A percentile compares a stretch with the other conserved stretches of the same genome.
Evolutionary conservation across 2,113 vertebrate genomes (phyloP).

Genomic region (Lipotes vexillifer): DNA sequence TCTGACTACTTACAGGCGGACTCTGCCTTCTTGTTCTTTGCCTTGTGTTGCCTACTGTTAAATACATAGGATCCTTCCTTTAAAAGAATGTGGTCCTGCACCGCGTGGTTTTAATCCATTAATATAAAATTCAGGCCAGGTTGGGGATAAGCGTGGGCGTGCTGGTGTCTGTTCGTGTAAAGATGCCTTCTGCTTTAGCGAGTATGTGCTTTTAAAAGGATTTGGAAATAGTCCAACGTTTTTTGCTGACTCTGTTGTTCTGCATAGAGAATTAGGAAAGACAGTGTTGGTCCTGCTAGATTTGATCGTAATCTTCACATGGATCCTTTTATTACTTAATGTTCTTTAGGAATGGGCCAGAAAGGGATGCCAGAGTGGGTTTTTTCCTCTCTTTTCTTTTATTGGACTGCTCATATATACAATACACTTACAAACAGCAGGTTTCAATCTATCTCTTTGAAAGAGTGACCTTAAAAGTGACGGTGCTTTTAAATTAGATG

Average conservation of each 20-base stretch:
- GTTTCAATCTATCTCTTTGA: slow-evolving; percentile 57
- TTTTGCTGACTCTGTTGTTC: slow-evolving; percentile 63
- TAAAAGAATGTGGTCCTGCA: neutral
- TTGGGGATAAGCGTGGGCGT: neutral
- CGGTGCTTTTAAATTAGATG: slow-evolving; percentile 58
- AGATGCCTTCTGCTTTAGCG: slow-evolving; percentile 54
- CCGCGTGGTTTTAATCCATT: slow-evolving; percentile 39
- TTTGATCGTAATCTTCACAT: slow-evolving; percentile 76
- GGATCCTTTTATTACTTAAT: slow-evolving; percentile 71
- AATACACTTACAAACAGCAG: slow-evolving; percentile 63
- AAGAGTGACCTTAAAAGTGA: slow-evolving; percentile 46
- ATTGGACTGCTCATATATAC: slow-evolving; percentile 42
- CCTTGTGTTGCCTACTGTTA: neutral
- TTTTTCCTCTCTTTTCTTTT: slow-evolving; percentile 16
- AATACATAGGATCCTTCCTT: neutral
- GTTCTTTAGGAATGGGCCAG: slow-evolving; percentile 55
- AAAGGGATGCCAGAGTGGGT: slow-evolving; percentile 63
- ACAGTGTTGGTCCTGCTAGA: slow-evolving; percentile 60
- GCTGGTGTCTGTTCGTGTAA: slow-evolving; percentile 6
- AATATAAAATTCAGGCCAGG: slow-evolving; percentile 52
- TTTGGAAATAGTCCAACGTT: slow-evolving; percentile 65
- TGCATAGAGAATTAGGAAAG: slow-evolving; percentile 66
- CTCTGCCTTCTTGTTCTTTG: neutral
- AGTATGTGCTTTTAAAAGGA: slow-evolving; percentile 52
- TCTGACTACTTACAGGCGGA: neutral